Base-by-base conservation (phyloP, 2,888 invertebrate species). In the Drosophila demipolita region DNA sequence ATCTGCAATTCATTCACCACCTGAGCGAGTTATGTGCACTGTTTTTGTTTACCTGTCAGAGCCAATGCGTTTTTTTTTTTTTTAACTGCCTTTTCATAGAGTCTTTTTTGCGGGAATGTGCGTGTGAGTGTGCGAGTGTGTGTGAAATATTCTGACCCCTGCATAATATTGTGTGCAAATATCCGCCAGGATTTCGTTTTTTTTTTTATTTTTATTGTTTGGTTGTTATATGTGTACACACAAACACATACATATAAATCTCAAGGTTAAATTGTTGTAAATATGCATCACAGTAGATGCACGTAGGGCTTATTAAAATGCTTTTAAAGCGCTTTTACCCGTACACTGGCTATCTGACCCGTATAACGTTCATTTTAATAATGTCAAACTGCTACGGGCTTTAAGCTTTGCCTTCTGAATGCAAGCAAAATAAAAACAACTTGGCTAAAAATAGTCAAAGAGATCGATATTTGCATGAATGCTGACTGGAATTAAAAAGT, bases 221-320 rank as follows among this genome's bases (percentile, higher is more conserved):
- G 49, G 15, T 15, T 23, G 23, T 23, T 23, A 23, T 23, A 23
- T 1, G 23, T 23, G 23, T 23, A 42, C 26, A 42, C 26, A 36
- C 6, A 29, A 8, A 60, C 12, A 15, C 20, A 36, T 72, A 57
- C 62, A 68, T 75, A 85, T 87, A 81, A 83, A 81, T 85, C 82
- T 87, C 81, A 85, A 85, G 84, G 87, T 84, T 87, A 84, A 80
- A 73, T 57, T 74, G 87, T 68, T 69, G 82, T 83, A 87, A 82
- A 83, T 82, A 80, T 83, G 80, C 85, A 82, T 84, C 73, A 73
- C 69, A 57, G 76, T 78, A 60, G 66, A 62, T 70, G 66, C 69
- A 75, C 64, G 52, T 59, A 80, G 74, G 75, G 82, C 71, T 72
- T 69, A 72, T 80, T 71, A 59, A 82, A 77, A 75, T 70, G 33